phyloP scores from a whole-genome alignment of 92 coral and sea anemone genomes.

The Porites evermanni region DNA sequence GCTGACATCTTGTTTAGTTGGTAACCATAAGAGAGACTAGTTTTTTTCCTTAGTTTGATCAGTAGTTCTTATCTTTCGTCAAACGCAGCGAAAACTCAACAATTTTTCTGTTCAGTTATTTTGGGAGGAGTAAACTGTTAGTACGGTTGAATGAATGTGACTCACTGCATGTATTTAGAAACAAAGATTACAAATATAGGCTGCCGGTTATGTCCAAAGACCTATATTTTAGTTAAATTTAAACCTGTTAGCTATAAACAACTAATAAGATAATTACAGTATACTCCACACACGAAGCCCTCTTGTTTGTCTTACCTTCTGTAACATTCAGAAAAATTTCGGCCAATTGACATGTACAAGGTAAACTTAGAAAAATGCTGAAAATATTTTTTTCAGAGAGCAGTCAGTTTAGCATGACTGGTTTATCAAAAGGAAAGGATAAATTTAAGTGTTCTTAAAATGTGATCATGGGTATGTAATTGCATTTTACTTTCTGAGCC shows the following conservation, averaged over 20 bases:
- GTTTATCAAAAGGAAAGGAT: background rate
- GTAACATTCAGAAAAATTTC: background rate
- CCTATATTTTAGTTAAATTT: slow-evolving; percentile 24
- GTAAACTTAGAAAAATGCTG: background rate
- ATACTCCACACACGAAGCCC: slow-evolving; percentile 36
- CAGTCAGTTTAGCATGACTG: background rate
- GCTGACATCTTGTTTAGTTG: too few relatives aligned
- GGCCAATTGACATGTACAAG: background rate
- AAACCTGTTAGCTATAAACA: slow-evolving; percentile 24
- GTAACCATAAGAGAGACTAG: too few relatives aligned
- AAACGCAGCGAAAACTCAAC: background rate
- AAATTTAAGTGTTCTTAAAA: background rate
- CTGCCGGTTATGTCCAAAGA: background rate
- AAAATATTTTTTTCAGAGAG: background rate
- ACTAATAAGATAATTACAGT: background rate
- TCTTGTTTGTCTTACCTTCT: background rate
- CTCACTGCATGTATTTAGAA: slow-evolving; percentile 29
- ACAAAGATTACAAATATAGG: slow-evolving; percentile 40
- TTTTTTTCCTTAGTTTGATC: too few relatives aligned
- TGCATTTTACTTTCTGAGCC: background rate
- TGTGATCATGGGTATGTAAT: too few relatives aligned
- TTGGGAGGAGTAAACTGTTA: background rate
- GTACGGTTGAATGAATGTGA: background rate
- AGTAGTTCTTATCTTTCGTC: too few relatives aligned
- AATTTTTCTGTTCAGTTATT: background rate